Percentiles rank a stretch among this genome's conserved stretches.
Evolutionary conservation across 2,113 vertebrate genomes (phyloP).

Genomic region (Engraulis encrasicolus): DNA sequence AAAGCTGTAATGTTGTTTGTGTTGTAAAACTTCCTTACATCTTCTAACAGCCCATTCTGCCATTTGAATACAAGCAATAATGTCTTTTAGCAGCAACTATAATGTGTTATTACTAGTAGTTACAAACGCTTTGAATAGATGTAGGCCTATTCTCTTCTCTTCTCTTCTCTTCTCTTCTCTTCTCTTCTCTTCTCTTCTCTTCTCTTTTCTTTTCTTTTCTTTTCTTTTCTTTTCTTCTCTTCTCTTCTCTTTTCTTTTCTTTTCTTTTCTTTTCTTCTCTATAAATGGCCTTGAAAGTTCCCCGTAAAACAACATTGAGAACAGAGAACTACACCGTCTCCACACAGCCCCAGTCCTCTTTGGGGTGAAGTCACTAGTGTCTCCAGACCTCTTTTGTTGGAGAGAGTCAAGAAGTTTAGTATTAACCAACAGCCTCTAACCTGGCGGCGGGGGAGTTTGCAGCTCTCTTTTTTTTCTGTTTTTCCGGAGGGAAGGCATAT

Average conservation of each 20-base stretch:
- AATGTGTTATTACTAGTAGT: too few species aligned
- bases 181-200: too few species aligned
- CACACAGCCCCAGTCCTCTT: neutral
- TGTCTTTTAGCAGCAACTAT: too few species aligned
- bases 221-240: too few species aligned
- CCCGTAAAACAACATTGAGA: neutral
- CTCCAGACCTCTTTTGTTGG: conserved; percentile 35
- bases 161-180: too few species aligned
- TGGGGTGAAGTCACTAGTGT: conserved; percentile 16
- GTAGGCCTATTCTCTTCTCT: too few species aligned
- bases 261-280: too few species aligned
- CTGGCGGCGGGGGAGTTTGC: conserved; percentile 56
- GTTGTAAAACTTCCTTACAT: neutral
- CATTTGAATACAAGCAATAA: too few species aligned
- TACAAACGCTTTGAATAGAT: too few species aligned
- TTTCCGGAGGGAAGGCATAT: conserved; percentile 30
- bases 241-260: too few species aligned
- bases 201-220: too few species aligned
- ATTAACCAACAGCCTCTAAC: conserved; percentile 27
- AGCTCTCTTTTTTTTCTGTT: conserved; percentile 54
- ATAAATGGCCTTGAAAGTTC: too few species aligned
- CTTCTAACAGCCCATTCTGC: neutral
- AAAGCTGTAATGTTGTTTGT: neutral
- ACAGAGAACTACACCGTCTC: neutral
- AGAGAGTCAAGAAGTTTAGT: conserved; percentile 28